These are phyloP conservation scores for Danio kyathit DNA, from an alignment of 2,797 vertebrate species.

Conservation along the genomic window DNA sequence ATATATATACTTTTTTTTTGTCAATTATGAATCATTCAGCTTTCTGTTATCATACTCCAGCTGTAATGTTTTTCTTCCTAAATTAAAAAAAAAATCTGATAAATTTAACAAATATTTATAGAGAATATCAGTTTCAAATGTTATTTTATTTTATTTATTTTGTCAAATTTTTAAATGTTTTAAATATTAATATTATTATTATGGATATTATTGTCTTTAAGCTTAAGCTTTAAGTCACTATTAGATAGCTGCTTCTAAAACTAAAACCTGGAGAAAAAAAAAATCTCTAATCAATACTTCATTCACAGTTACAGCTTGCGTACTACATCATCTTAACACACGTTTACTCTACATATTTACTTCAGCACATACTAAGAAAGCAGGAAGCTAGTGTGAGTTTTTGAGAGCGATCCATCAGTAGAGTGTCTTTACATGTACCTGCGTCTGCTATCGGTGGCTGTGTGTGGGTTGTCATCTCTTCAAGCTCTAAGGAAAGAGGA, in stretches of 20 bases:
- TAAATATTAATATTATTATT: no score
- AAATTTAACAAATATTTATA: neutral
- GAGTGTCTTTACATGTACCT: neutral
- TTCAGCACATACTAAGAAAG: neutral
- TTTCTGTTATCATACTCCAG: no score
- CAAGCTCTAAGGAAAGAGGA: conserved; percentile 52
- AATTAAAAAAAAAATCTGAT: neutral
- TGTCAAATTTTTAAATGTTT: neutral
- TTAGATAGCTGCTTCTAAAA: neutral
- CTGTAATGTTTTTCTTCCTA: no score
- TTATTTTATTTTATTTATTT: no score
- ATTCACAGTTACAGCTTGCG: neutral
- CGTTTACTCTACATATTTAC: neutral
- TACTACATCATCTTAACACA: neutral
- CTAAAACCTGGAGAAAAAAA: neutral
- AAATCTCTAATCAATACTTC: neutral
- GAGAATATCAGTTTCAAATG: neutral
- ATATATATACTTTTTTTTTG: no score
- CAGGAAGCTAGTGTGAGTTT: neutral
- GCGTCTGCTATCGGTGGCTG: neutral
- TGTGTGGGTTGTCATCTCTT: conserved; percentile 52
- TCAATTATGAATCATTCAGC: no score
- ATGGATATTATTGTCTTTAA: no score
- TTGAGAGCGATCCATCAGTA: neutral
- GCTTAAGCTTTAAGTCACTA: neutral